Evolutionary conservation across 2,113 vertebrate species (phyloP).

Genomic region (Malurus cyaneus): DNA sequence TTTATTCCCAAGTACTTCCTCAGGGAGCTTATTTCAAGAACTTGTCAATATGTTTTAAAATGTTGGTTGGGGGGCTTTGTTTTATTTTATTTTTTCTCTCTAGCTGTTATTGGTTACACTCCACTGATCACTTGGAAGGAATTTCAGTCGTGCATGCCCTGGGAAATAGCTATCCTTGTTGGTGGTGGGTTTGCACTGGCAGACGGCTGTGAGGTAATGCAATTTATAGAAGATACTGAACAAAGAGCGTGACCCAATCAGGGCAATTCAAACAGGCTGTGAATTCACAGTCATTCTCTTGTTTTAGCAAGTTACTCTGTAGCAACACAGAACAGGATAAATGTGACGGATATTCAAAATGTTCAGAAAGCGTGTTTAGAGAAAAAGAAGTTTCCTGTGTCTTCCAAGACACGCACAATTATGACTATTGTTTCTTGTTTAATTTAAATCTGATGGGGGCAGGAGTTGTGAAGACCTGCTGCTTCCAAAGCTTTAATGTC

Average conservation of each 20-base stretch:
- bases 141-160: slow-evolving; percentile 92
- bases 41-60: background rate
- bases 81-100: background rate
- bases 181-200: slow-evolving; percentile 93
- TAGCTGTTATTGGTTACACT: slow-evolving; percentile 74
- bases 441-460: background rate
- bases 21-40: background rate
- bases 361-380: background rate
- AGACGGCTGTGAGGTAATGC: slow-evolving; percentile 87
- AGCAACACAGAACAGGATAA: background rate
- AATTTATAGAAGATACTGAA: slow-evolving; percentile 35
- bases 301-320: background rate
- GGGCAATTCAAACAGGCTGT: background rate
- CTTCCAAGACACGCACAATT: background rate
- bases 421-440: background rate
- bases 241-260: background rate
- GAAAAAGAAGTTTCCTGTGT: background rate
- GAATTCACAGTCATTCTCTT: background rate
- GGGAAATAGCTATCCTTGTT: slow-evolving; percentile 90
- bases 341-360: background rate
- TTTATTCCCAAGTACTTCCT: background rate
- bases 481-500: background rate
- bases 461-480: background rate
- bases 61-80: background rate
- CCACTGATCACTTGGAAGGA: slow-evolving; percentile 91